These are phyloP conservation scores for Cichlasoma orientale DNA, from an alignment of 2,797 vertebrate genomes.

Conservation along the genomic window DNA sequence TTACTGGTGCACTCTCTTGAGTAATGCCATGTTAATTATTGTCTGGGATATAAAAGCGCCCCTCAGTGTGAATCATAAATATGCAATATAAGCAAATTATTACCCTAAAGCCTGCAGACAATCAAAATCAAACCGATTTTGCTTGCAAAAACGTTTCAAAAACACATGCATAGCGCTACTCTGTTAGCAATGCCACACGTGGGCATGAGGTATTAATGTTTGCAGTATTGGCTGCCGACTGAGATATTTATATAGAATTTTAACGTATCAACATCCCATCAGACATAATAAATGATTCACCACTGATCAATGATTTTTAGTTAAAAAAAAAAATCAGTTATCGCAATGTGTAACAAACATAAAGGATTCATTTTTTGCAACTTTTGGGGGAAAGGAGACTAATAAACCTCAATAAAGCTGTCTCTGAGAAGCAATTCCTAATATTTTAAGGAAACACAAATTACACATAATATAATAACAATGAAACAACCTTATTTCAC, in stretches of 20 bases:
- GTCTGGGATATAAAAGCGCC: background rate
- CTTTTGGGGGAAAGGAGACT: background rate
- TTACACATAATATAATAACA: background rate
- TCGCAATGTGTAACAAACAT: background rate
- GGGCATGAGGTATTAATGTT: background rate
- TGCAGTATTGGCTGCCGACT: background rate
- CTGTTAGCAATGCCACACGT: background rate
- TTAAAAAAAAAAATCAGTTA: background rate
- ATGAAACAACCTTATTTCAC: background rate
- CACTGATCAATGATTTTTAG: background rate
- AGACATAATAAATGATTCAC: background rate
- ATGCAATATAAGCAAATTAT: background rate
- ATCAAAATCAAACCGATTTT: background rate
- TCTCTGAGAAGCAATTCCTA: background rate
- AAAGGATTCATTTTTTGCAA: background rate
- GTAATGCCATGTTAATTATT: constrained; percentile 9
- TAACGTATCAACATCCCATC: background rate
- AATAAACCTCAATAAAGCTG: background rate
- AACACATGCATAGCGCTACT: background rate
- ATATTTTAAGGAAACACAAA: background rate
- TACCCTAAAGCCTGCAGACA: background rate
- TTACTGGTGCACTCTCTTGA: background rate
- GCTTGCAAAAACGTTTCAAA: background rate
- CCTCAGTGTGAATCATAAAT: background rate
- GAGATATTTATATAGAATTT: background rate